These are phyloP conservation scores for Dioctria linearis DNA, from an alignment of 2,888 invertebrate genomes.

Conservation along the genomic window DNA sequence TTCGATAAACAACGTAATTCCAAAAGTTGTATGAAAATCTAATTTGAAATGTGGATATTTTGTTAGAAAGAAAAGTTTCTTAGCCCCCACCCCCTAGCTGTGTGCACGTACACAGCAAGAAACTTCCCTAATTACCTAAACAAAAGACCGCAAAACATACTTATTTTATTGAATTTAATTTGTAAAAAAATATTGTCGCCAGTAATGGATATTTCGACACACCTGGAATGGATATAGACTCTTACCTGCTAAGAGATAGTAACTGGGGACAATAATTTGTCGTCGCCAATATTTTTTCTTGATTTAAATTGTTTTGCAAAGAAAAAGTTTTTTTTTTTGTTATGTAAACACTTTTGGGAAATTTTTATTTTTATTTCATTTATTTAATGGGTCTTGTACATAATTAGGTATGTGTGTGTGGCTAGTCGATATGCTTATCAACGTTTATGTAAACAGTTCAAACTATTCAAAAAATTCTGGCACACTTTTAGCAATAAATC, in stretches of 20 bases:
- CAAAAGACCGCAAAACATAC: constrained; percentile 15
- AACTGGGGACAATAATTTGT: background rate
- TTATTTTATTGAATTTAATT: constrained; percentile 25
- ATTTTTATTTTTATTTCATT: background rate
- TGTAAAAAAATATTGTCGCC: background rate
- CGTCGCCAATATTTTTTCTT: background rate
- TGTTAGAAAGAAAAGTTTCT: background rate
- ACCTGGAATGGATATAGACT: background rate
- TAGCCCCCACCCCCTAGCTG: background rate
- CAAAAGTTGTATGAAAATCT: constrained; percentile 4
- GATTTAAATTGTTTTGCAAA: too few species aligned
- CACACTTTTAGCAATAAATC: constrained; percentile 41
- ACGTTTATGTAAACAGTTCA: too few species aligned
- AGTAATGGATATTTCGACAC: background rate
- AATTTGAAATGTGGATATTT: constrained; percentile 24
- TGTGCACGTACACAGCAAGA: constrained; percentile 13
- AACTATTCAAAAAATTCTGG: background rate
- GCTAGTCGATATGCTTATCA: too few species aligned
- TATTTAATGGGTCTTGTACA: too few species aligned
- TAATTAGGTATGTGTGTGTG: too few species aligned
- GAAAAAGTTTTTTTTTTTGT: too few species aligned
- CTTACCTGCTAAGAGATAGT: background rate
- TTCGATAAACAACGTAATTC: background rate
- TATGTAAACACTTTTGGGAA: background rate
- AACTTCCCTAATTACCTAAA: constrained; percentile 8